phyloP scores from a whole-genome alignment of 1,140 invertebrate species.

The Atta texana region DNA sequence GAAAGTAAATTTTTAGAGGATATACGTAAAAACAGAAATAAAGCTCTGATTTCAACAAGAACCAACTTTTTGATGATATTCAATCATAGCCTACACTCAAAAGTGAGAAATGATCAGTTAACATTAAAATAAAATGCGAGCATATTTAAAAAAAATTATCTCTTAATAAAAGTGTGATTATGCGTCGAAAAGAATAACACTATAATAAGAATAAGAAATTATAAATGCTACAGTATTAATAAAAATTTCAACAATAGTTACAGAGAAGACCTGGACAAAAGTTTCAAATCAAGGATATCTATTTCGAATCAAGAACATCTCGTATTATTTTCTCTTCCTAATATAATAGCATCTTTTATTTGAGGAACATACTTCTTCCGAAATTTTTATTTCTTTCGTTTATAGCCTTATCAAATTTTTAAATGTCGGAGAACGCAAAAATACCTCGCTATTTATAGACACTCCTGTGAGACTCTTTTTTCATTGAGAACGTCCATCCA shows the following conservation, averaged over 20 bases:
- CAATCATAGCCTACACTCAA: not conserved
- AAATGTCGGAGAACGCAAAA: not conserved
- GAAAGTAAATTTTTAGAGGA: too few species aligned
- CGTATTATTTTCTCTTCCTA: not conserved
- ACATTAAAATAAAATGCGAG: not conserved
- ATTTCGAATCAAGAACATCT: not conserved
- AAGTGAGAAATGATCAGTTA: not conserved
- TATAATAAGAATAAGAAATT: not conserved
- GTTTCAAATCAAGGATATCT: not conserved
- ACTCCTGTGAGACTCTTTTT: slow-evolving; percentile 51
- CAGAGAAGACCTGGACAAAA: not conserved
- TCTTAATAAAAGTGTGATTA: not conserved
- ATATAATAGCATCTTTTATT: not conserved
- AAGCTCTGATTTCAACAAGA: not conserved
- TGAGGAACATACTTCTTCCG: not conserved
- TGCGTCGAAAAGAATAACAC: too few species aligned
- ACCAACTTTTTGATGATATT: not conserved
- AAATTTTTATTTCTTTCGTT: slow-evolving; percentile 12
- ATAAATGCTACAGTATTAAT: not conserved
- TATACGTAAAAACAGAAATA: too few species aligned
- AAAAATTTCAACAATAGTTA: not conserved
- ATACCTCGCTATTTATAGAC: slow-evolving; percentile 69
- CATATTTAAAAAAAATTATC: slow-evolving; percentile 8
- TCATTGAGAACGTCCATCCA: slow-evolving; percentile 54
- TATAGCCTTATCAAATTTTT: slow-evolving; percentile 22